Evolutionary conservation across 2,888 invertebrate species (phyloP), one percentile per base, ranked within the genome.

Genomic region (Cryptocephalus moraei): DNA sequence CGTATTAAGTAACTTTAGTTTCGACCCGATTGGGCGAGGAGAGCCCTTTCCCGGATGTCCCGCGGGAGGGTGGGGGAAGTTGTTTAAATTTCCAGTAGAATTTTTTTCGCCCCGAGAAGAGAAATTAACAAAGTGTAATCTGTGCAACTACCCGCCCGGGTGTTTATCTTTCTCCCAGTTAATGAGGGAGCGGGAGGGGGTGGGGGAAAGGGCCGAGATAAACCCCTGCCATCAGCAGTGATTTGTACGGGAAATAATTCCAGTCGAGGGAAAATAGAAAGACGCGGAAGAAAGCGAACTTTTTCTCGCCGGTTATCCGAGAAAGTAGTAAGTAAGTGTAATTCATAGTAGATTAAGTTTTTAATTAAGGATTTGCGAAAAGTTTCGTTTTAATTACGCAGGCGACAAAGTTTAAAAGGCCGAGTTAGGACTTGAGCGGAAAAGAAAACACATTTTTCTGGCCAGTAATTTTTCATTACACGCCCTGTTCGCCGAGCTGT

Each of bases 341-440:
- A 57, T 56, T 56, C 53, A 54, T 53, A 53, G 54, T 45, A 53
- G 55, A 54, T 56, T 55, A 52, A 54, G 53, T 54, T 57, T 56
- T 57, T 56, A 57, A 55, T 56, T 56, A 54, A 52, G 54, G 53
- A 54, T 57, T 56, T 50, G 48, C 42, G 49, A 49, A 54, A 55
- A 57, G 50, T 54, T 55, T 51, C 47, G 44, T 41, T 55, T 53
- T 55, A 55, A 55, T 53, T 55, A 49, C 52, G 22, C 43, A 49
- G 49, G 46, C 50, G 50, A 50, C 51, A 50, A 51, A 53, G 50
- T 51, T 53, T 51, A 51, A 53, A 47, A 45, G 49, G 50, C 33
- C 47, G 47, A 43, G 47, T 39, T 49, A 39, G 41, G 38, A 46
- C 46, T 49, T 41, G 46, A 49, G 40, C 36, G 44, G 41, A 46